Conservation (phyloP, 1,140 invertebrate species). For the Drosophila rhopaloa region DNA sequence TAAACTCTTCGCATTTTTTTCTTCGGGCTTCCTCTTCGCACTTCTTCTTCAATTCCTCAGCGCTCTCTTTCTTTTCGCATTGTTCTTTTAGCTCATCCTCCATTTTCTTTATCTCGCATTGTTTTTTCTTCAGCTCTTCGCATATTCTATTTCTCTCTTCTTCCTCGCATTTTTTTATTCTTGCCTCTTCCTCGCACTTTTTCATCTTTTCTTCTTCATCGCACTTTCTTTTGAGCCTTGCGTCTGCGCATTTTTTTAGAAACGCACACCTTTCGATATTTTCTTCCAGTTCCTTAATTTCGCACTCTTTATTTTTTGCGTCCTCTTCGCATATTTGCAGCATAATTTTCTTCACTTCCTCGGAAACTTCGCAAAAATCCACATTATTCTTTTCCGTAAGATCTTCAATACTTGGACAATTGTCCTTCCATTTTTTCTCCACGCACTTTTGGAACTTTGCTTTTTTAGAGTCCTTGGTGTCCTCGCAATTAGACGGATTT, state of each 20-base stretch:
- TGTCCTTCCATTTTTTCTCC: slow-evolving; percentile 4
- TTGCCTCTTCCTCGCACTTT: neutral
- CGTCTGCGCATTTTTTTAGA: neutral
- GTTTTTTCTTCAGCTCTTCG: neutral
- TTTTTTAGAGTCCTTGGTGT: neutral
- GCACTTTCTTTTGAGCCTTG: neutral
- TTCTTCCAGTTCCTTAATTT: neutral
- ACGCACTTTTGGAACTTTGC: neutral
- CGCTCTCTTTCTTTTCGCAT: neutral
- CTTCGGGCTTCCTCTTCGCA: neutral
- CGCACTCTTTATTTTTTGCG: neutral
- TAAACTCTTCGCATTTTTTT: neutral
- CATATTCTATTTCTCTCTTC: neutral
- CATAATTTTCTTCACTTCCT: slow-evolving; percentile 4
- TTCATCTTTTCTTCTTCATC: neutral
- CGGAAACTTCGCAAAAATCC: slow-evolving; percentile 1
- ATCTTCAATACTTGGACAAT: slow-evolving; percentile 5
- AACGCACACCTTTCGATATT: neutral
- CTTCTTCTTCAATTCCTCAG: slow-evolving; percentile 1
- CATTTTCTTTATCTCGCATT: neutral
- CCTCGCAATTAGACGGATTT: neutral
- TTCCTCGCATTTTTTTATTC: neutral
- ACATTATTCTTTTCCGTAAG: slow-evolving; percentile 6
- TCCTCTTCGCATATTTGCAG: neutral
- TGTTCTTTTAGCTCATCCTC: neutral